Base-by-base conservation (phyloP, 2,888 invertebrate species). In the Tetragonula carbonaria region DNA sequence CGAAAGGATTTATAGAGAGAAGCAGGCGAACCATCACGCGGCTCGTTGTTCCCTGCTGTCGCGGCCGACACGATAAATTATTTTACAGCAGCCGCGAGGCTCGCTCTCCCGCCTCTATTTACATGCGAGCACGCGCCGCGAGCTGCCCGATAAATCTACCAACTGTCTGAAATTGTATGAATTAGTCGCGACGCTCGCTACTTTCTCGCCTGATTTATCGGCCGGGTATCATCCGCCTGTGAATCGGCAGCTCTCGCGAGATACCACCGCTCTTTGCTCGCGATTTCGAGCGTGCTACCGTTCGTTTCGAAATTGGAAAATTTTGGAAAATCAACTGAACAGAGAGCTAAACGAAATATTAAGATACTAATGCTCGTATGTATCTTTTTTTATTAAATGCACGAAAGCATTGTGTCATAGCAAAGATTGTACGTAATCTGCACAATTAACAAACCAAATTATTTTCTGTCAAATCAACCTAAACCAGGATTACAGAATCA, bases 41-140 rank as follows among this genome's bases (percentile, higher is more conserved):
- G 83, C 82, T 82, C 84, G 83, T 82, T 82, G 83, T 78, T 82
- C 82, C 65, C 33, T 53, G 78, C 59, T 57, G 78, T 50, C 55
- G 83, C 80, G 77, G 74, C 65, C 80, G 55, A 70, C 55, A 62
- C 80, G 55, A 85, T 85, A 85, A 85, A 85, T 85, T 85, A 84
- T 80, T 84, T 84, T 74, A 38, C 73, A 28, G 70, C 53, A 55
- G 55, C 59, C 72, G 57, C 67, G 78, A 72, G 66, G 51, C 74
- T 53, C 75, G 67, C n/a, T 72, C 28, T 72, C 65, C 13, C 59
- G 80, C 73, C 28, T 28, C 28, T 79, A 76, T 84, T 83, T 83
- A 80, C 76, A 70, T 76, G 72, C 80, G 80, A 76, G 65, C 80
- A 65, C 75, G 74, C 70, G 57, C 71, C 59, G 45, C 45, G 28